phyloP scores from a whole-genome alignment of 2,113 vertebrate genomes.

The Osmerus mordax region DNA sequence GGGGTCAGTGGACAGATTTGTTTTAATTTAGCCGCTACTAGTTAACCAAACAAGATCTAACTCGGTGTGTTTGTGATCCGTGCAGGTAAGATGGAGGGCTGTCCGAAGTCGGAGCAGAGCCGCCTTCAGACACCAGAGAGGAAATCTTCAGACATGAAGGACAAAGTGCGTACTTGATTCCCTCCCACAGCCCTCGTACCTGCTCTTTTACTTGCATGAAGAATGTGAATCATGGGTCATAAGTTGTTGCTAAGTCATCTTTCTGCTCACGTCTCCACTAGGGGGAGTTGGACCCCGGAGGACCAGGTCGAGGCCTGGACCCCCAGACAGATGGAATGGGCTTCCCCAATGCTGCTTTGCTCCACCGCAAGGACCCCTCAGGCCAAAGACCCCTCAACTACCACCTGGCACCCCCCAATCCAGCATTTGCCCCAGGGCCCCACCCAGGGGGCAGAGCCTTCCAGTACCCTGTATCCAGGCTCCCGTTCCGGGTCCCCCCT shows the following conservation, averaged over 20 bases:
- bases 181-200: too few species aligned
- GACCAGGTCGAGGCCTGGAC: conserved; percentile 83
- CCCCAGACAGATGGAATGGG: conserved; percentile 72
- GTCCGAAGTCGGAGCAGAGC: conserved; percentile 82
- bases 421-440: conserved; percentile 68
- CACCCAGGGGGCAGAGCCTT: conserved; percentile 79
- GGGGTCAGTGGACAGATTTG: too few species aligned
- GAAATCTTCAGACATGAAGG: conserved; percentile 83
- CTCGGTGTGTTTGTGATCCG: conserved; percentile 18
- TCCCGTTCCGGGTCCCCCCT: conserved; percentile 80
- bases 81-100: conserved; percentile 87
- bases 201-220: too few species aligned
- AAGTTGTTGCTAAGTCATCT: not conserved
- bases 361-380: conserved; percentile 89
- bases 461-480: conserved; percentile 81
- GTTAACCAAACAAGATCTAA: not conserved
- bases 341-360: conserved; percentile 79
- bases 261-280: conserved; percentile 40
- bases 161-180: conserved; percentile 67
- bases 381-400: conserved; percentile 85
- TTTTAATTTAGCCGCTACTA: too few species aligned
- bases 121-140: conserved; percentile 92
- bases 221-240: not conserved
- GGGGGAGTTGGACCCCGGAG: conserved; percentile 84
- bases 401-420: conserved; percentile 84